A percentile compares a stretch with the other conserved stretches of the same genome.
Evolutionary conservation across 2,113 vertebrate species (phyloP).

Genomic region (Dascyllus trimaculatus): DNA sequence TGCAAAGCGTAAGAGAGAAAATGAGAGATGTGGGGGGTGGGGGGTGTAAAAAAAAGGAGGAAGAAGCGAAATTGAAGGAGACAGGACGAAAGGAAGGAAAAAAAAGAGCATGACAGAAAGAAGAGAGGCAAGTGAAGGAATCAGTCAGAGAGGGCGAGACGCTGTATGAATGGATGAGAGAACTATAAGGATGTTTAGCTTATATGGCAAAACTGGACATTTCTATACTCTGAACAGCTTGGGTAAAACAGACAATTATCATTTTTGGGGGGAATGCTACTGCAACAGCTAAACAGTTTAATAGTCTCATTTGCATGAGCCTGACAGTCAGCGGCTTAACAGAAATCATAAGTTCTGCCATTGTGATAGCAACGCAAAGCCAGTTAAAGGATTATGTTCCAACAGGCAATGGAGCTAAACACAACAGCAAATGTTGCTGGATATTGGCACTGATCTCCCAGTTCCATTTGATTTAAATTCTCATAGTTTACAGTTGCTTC

Average conservation of each 20-base stretch:
- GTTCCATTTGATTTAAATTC: slow-evolving; percentile 10
- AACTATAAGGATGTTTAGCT: not conserved
- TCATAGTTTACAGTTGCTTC: not conserved
- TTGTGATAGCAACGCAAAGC: slow-evolving; percentile 62
- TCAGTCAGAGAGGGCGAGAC: not conserved
- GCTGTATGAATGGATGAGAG: not conserved
- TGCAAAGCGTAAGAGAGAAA: slow-evolving; percentile 28
- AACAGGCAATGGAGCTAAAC: slow-evolving; percentile 42
- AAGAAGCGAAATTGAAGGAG: slow-evolving; percentile 35
- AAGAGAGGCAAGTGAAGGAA: not conserved
- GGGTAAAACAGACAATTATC: not conserved
- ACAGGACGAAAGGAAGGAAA: slow-evolving; percentile 5
- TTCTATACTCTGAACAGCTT: slow-evolving; percentile 14
- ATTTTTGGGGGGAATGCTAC: not conserved
- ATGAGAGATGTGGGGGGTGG: slow-evolving; percentile 21
- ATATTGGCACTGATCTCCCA: not conserved
- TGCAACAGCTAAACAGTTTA: slow-evolving; percentile 31
- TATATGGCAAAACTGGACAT: not conserved
- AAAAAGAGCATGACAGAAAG: slow-evolving; percentile 13
- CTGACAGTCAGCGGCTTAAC: slow-evolving; percentile 50
- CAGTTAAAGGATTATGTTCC: slow-evolving; percentile 66
- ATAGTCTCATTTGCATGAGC: slow-evolving; percentile 44
- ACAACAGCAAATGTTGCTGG: slow-evolving; percentile 9
- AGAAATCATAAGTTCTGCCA: slow-evolving; percentile 50
- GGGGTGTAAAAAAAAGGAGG: not conserved